Evolutionary conservation across 2,888 invertebrate genomes (phyloP), one percentile per base, ranked within the genome.

Genomic region (Ormyrus thymus): DNA sequence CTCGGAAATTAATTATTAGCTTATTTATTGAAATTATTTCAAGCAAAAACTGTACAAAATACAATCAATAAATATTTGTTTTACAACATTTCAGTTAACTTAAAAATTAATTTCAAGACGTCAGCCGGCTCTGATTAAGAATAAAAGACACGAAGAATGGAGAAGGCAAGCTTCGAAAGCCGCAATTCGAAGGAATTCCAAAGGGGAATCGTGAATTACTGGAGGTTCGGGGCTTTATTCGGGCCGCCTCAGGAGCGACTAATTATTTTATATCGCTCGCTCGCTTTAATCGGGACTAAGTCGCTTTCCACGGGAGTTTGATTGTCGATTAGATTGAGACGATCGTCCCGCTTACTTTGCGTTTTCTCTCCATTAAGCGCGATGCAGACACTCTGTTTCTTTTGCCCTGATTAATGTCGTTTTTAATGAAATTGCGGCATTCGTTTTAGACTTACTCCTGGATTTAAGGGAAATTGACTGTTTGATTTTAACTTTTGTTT

Each of bases 231-330:
- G 45, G 13, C 51, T 72, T 65, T 73, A 55, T 84, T 82, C 82
- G 83, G 81, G 81, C 79, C 84, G 85, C 84, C 86, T 7, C 29
- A 76, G 56, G 56, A 46, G 10, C 45, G 15, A 58, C 73, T 78
- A 78, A 78, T 78, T 78, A 68, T 78, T 73, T 78, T 73, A 78
- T 62, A 78, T 68, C 43, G 62, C 13, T 45, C 8, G 59, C 58
- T 65, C 58, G 58, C 50, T 64, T 71, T 70, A 70, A 65, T 71
- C 76, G 29, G 29, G 59, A 45, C 50, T 10, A 70, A 77, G 71
- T 62, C 45, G 59, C 48, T 50, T 62, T 68, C 53, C 55, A 43
- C 61, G 48, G 56, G 50, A 48, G 66, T 73, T 78, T 69, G 62
- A 78, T 78, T 73, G 56, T 45, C 73, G 66, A 78, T 78, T 68